Base-by-base conservation (phyloP, 2,797 vertebrate genomes). In the Gallinago solitaria region DNA sequence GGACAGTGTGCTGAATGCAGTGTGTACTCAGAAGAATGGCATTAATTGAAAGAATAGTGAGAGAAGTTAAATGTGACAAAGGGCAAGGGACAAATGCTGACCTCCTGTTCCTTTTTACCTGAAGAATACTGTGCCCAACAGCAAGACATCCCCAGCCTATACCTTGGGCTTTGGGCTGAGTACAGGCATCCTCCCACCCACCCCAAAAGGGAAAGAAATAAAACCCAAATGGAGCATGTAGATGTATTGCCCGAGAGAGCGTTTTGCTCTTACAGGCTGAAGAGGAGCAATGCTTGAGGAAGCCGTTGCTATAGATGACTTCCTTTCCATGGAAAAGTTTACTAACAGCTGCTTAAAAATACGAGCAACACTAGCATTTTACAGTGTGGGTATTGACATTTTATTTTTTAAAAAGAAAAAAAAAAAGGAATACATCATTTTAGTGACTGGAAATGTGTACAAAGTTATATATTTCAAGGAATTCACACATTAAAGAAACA, bases 401-500 rank as follows among this genome's bases (percentile, higher is more conserved):
- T 97, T 94, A 94, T 95, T 97, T 90, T 95, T 90, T 21, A 4
- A 39, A 79, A 93, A n/a, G 5, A 15, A 9, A 65, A 77, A 89
- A 71, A 69, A 64, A 69, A 70, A 64, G 32, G 30, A 70, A 83
- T 88, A 92, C 50, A 93, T 81, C 6, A 20, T 94, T 83, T 75
- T 54, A 75, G 57, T 60, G 16, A 80, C 41, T 86, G 57, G 87
- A 95, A 95, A 94, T 69, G 92, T 75, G 15, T 61, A 93, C 37
- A 85, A 67, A 87, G 56, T 80, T 93, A 87, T 7, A 18, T 85
- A 81, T 86, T 84, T 87, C 50, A 86, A 53, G 32, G 14, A 88
- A 83, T 51, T 76, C 14, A 70, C 5, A 16, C 76, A 59, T 60
- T 60, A 86, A 86, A 93, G 61, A 91, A 95, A 92, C 12, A 77